Conservation (phyloP, 1,140 invertebrate genomes). For the Telenomus remus region DNA sequence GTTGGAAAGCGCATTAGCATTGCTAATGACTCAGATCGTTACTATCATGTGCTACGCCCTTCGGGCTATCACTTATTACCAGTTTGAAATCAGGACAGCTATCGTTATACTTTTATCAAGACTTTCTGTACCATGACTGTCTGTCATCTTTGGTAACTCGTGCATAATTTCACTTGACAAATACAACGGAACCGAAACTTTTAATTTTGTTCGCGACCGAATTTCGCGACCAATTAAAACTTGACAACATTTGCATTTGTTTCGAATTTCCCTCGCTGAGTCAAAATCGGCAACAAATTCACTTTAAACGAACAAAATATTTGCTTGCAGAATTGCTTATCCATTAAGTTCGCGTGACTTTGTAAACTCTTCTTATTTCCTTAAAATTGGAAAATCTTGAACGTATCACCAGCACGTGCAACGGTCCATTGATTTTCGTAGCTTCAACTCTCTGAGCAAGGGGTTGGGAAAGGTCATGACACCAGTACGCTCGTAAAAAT, state of each 20-base stretch:
- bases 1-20: constrained; percentile 70
- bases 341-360: constrained; percentile 27
- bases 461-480: background rate
- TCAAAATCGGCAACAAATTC: no score
- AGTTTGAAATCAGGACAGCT: constrained; percentile 43
- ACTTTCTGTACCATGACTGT: constrained; percentile 23
- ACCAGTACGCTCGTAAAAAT: constrained; percentile 16
- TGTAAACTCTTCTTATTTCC: constrained; percentile 24
- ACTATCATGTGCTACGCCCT: constrained; percentile 61
- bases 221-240: no score
- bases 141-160: background rate
- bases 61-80: constrained; percentile 34
- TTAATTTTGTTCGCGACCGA: no score
- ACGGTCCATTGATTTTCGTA: constrained; percentile 37
- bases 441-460: constrained; percentile 14
- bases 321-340: constrained; percentile 28
- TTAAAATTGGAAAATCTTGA: constrained; percentile 42
- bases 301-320: constrained; percentile 9
- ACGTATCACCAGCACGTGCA: constrained; percentile 37
- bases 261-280: no score
- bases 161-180: no score
- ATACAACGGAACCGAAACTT: no score
- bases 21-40: constrained; percentile 70
- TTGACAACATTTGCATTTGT: no score
- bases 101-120: constrained; percentile 46